A percentile compares a stretch with the other conserved stretches of the same genome.
Evolutionary conservation across 2,113 vertebrate species (phyloP).

Genomic region (Tachuris rubrigastra): DNA sequence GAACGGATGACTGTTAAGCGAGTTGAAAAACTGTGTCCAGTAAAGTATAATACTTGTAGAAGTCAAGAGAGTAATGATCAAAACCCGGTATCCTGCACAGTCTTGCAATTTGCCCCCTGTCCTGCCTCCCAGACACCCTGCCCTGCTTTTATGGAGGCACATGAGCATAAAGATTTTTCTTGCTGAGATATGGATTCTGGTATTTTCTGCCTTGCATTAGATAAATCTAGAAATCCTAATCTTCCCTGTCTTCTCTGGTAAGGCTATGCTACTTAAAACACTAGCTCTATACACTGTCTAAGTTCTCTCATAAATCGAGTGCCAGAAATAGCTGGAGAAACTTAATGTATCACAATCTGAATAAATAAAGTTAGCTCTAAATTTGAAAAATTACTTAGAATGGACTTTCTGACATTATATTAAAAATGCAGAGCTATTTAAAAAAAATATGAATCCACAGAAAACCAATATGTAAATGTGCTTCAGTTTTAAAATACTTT

Average conservation of each 20-base stretch:
- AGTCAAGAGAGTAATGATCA: background rate
- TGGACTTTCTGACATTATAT: background rate
- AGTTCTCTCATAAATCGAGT: background rate
- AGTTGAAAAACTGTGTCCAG: background rate
- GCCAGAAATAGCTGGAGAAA: background rate
- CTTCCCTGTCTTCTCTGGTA: background rate
- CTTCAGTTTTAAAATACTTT: background rate
- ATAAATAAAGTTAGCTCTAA: background rate
- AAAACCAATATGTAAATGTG: background rate
- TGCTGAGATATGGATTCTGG: background rate
- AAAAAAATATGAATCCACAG: background rate
- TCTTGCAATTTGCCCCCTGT: background rate
- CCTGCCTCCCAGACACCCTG: background rate
- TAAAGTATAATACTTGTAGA: background rate
- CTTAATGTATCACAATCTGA: background rate
- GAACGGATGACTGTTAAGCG: background rate
- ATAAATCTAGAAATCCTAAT: background rate
- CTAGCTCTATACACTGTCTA: background rate
- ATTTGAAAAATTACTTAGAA: background rate
- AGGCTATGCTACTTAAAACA: background rate
- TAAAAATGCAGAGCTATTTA: background rate
- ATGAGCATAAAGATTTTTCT: background rate
- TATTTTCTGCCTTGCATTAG: background rate
- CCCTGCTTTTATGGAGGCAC: background rate
- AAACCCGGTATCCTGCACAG: accelerated